Conservation (phyloP, 2,797 vertebrate species). For the Erpetoichthys calabaricus region DNA sequence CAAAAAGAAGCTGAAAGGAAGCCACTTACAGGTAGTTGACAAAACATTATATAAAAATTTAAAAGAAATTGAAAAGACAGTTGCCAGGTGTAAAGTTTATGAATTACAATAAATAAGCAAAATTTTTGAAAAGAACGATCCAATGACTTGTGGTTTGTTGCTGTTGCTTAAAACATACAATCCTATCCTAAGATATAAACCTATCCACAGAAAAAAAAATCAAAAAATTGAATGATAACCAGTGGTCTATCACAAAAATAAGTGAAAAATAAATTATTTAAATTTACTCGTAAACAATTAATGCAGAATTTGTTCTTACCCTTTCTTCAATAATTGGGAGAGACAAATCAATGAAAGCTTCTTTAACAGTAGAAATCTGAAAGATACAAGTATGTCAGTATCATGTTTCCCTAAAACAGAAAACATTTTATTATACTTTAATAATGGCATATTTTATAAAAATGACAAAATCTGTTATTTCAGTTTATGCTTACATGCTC, state of each 20-base stretch:
- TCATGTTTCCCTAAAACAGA: not conserved
- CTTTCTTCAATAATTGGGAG: conserved; percentile 93
- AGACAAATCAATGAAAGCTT: conserved; percentile 96
- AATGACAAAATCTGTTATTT: not conserved
- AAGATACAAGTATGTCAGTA: conserved; percentile 13
- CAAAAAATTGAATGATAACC: not conserved
- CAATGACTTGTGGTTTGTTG: too few species aligned
- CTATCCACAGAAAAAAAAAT: not conserved
- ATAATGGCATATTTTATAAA: not conserved
- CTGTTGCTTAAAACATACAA: too few species aligned
- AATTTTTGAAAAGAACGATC: too few species aligned
- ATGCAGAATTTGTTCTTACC: conserved; percentile 51
- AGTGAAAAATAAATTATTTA: too few species aligned
- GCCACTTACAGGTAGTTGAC: too few species aligned
- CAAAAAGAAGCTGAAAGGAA: too few species aligned
- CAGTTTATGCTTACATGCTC: conserved; percentile 72
- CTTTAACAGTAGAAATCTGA: conserved; percentile 87
- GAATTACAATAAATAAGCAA: too few species aligned
- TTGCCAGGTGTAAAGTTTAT: too few species aligned
- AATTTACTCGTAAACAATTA: not conserved
- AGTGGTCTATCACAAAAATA: too few species aligned
- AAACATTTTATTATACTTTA: not conserved
- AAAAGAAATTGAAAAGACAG: too few species aligned
- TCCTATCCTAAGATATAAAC: too few species aligned
- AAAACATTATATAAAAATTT: too few species aligned